Conservation (phyloP, 1,140 invertebrate genomes). For the Elysia chlorotica region DNA sequence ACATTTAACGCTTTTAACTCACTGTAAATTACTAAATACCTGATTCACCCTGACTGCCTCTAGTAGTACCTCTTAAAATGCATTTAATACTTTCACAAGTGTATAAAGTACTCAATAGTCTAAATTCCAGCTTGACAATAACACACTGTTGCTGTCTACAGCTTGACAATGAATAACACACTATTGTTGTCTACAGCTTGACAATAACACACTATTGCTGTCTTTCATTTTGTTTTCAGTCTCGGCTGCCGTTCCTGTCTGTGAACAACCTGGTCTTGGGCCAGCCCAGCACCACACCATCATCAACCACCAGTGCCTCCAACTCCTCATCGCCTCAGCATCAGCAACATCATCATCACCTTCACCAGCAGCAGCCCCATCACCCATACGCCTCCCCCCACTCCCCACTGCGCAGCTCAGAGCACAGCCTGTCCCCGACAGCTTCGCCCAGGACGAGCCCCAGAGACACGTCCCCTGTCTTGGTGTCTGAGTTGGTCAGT, state of each 20-base stretch:
- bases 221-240: background rate
- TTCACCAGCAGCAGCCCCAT: constrained; percentile 25
- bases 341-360: constrained; percentile 22
- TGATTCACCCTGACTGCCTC: too few species aligned
- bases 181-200: too few species aligned
- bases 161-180: too few species aligned
- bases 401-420: background rate
- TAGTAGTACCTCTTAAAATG: too few species aligned
- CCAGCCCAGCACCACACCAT: constrained; percentile 22
- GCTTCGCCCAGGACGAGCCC: background rate
- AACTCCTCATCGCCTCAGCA: constrained; percentile 16
- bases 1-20: too few species aligned
- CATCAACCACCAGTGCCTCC: constrained; percentile 23
- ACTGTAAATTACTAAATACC: too few species aligned
- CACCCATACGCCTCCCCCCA: constrained; percentile 12
- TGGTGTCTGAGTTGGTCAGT: too few species aligned
- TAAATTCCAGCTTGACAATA: too few species aligned
- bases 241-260: background rate
- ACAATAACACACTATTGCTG: too few species aligned
- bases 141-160: too few species aligned
- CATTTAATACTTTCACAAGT: too few species aligned
- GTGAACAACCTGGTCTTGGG: constrained; percentile 16
- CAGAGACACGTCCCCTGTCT: constrained; percentile 1
- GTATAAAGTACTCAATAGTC: too few species aligned
- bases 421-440: background rate